Conservation (phyloP, 2,113 vertebrate species). For the Oryzias woworae region DNA sequence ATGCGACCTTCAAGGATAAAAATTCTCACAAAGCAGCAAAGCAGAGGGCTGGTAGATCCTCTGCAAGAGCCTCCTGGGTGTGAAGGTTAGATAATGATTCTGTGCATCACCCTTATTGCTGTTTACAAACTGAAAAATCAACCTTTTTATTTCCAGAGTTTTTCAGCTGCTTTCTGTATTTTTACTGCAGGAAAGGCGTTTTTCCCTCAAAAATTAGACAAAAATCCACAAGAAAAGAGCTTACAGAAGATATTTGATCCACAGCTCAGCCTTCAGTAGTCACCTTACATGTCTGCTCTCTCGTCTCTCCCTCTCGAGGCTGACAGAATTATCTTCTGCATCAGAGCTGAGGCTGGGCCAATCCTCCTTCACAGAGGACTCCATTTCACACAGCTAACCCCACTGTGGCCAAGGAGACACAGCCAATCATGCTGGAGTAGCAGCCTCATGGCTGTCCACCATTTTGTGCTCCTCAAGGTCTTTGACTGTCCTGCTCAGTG, state of each 20-base stretch:
- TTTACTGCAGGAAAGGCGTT: conserved; percentile 1
- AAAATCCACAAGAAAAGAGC: conserved; percentile 13
- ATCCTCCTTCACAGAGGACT: conserved; percentile 84
- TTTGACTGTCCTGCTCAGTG: conserved; percentile 67
- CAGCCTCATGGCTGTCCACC: conserved; percentile 73
- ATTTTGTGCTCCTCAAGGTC: conserved; percentile 83
- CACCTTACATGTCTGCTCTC: conserved; percentile 83
- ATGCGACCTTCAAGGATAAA: conserved; percentile 57
- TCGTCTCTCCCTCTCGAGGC: conserved; percentile 73
- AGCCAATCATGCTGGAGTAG: conserved; percentile 66
- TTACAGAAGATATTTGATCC: conserved; percentile 70
- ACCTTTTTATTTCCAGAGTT: conserved; percentile 24
- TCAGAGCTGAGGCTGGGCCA: conserved; percentile 90
- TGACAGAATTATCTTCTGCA: conserved; percentile 97
- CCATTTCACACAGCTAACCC: conserved; percentile 81
- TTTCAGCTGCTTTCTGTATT: neutral
- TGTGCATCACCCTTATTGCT: conserved; percentile 23
- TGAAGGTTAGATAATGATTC: conserved; percentile 64
- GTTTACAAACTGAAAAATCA: conserved; percentile 28
- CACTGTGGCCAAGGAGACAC: conserved; percentile 69
- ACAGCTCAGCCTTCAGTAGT: conserved; percentile 88
- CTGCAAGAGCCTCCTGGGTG: conserved; percentile 45
- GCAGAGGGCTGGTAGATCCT: conserved; percentile 46
- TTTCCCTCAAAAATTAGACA: neutral
- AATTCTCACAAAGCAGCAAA: conserved; percentile 50